Conservation (phyloP, 2,888 invertebrate genomes). For the Axea sp. region DNA sequence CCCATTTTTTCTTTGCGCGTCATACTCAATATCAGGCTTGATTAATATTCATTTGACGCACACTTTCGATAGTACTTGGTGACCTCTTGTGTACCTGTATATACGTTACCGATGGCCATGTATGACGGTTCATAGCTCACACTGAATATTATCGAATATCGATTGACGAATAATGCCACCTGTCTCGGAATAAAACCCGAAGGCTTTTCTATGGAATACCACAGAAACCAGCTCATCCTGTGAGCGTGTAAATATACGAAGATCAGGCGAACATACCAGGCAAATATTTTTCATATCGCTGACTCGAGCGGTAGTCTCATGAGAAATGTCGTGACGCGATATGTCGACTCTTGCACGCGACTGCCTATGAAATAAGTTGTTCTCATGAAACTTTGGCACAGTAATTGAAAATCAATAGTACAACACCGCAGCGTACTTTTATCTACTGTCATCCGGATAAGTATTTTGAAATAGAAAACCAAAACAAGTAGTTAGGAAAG, state of each 20-base stretch:
- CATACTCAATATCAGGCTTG: constrained; percentile 34
- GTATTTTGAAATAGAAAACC: too few species aligned
- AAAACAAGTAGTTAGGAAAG: too few species aligned
- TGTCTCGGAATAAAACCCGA: constrained; percentile 54
- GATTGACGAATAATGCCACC: constrained; percentile 57
- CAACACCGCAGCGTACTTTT: constrained; percentile 3
- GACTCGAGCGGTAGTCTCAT: constrained; percentile 36
- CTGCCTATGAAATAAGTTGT: constrained; percentile 50
- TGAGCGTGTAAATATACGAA: constrained; percentile 17
- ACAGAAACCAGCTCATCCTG: constrained; percentile 28
- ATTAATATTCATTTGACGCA: constrained; percentile 61
- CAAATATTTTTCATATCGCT: constrained; percentile 53
- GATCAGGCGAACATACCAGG: constrained; percentile 13
- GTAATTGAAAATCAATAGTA: constrained; percentile 56
- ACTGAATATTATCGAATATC: constrained; percentile 60
- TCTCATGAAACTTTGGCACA: constrained; percentile 17
- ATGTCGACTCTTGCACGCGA: constrained; percentile 44
- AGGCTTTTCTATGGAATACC: constrained; percentile 31
- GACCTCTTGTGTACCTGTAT: constrained; percentile 47
- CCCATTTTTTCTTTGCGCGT: constrained; percentile 18
- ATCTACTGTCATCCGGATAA: constrained; percentile 6
- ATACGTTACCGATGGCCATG: constrained; percentile 32
- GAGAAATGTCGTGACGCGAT: constrained; percentile 44
- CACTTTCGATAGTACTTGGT: constrained; percentile 46
- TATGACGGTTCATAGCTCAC: constrained; percentile 33